Base-by-base conservation (phyloP, 2,797 vertebrate species). In the Pipistrellus pipistrellus region DNA sequence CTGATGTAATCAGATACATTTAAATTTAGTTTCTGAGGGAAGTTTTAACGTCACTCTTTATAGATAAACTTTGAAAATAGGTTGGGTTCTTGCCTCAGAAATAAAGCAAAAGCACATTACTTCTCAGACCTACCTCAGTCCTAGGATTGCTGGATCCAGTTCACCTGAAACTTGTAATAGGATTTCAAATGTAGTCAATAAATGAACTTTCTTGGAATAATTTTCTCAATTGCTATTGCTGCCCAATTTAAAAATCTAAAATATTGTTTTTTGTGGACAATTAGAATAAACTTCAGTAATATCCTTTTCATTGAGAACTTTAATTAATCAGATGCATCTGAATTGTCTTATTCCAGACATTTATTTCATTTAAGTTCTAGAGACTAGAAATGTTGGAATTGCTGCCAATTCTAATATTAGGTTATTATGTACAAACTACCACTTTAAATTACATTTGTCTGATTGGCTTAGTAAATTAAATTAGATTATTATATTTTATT, bases 401-500 rank as follows among this genome's bases (percentile, higher is more conserved):
- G 27, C 59, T 17, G 25, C 69, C 0, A 32, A 12, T 81, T 96
- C 81, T 90, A 51, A 66, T 71, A 84, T 66, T 51, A 85, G 59
- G 44, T 38, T 94, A 96, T 96, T 95, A 76, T 23, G 3, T 95
- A 87, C 75, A 97, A 89, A 90, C 80, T 94, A 32, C 23, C 3
- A 44, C 89, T 97, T 96, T 94, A 82, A 91, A 75, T 95, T 96
- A 8, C 48, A 83, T 81, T 93, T 93, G 80, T 95, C 85, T 94
- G 62, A 95, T 96, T 95, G 90, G 51, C 89, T 98, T 97, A 95
- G 96, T 94, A 80, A 75, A 95, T 85, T 94, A 92, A 97, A 89
- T 97, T 97, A 97, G 92, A 88, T 98, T 97, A 93, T 97, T 97
- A 95, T 90, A 86, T 98, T 97, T 97, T 77, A 32, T 82, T 97